Base-by-base conservation (phyloP, 1,140 invertebrate genomes). In the Diploscapter pachys region DNA sequence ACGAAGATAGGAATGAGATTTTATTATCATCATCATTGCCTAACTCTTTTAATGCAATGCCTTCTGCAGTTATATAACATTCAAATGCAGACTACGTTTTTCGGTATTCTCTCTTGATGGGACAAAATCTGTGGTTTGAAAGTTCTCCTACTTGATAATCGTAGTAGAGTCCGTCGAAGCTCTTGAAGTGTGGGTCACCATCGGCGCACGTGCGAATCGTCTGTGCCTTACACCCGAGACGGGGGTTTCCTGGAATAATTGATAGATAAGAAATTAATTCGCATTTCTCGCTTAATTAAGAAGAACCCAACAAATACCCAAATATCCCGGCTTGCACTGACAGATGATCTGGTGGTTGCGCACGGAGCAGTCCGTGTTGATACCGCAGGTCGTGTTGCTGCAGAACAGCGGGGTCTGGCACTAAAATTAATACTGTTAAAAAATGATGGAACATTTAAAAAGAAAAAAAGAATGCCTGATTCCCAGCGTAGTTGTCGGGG, bases 141-240 rank as follows among this genome's bases (percentile, higher is more conserved):
- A 31, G 31, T 1, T 31, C 31, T 31, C 31, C 1, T 1, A 31
- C 31, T 31, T 77, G 73, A 51, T 80, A 80, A 56, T 80, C 79
- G 65, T 68, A 80, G 9, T 13, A 63, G 56, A 73, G 55, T 11
- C 75, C 75, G 67, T 80, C 79, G 57, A 80, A 80, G n/a, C 78
- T 80, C 4, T 54, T 73, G 56, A 61, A 80, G 52, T 80, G 79
- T 13, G 79, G 79, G 56, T 80, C 79, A 53, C 79, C 79, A 55
- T 54, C 61, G 62, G 73, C 57, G 56, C 78, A 80, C 48, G 66
- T 64, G 66, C 77, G 54, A 54, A 68, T n/a, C 31, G 63, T 73
- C 51, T 53, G 6, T 6, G 5, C 6, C 5, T 52, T 55, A 48
- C 66, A 68, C 52, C 66, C 66, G 31, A 31, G 31, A 31, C 31